These are phyloP conservation scores for Sympetrum striolatum DNA, from an alignment of 2,888 invertebrate genomes.

Conservation along the genomic window DNA sequence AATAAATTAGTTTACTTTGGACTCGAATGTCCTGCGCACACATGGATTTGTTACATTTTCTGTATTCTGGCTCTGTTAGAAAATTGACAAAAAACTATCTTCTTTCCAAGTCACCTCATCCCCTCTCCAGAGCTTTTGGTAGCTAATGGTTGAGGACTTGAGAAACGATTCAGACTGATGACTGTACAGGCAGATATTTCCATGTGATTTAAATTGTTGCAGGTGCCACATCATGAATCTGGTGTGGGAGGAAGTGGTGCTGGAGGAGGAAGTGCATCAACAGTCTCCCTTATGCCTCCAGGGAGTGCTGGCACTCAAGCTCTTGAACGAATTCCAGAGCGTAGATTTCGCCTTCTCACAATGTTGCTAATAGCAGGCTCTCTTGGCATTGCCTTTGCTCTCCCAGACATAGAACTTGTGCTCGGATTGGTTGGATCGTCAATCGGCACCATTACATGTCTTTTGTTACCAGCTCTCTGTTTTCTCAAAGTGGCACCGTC, in stretches of 20 bases:
- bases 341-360: conserved; percentile 84
- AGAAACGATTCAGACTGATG: too few species aligned
- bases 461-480: conserved; percentile 90
- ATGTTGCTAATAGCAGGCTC: conserved; percentile 77
- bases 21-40: too few species aligned
- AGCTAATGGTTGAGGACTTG: too few species aligned
- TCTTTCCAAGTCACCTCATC: too few species aligned
- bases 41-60: too few species aligned
- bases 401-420: conserved; percentile 94
- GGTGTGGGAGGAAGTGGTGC: background rate
- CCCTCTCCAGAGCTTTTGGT: too few species aligned
- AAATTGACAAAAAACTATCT: too few species aligned
- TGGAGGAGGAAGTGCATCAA: background rate
- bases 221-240: conserved; percentile 67
- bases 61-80: too few species aligned
- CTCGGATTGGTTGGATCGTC: conserved; percentile 94
- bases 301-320: conserved; percentile 58
- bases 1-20: too few species aligned
- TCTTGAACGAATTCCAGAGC: conserved; percentile 80
- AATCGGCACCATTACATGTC: conserved; percentile 91
- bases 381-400: conserved; percentile 79
- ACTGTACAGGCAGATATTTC: too few species aligned
- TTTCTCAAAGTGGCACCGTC: conserved; percentile 83
- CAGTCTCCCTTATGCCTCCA: conserved; percentile 44
- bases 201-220: conserved; percentile 51